Evolutionary conservation across 2,888 invertebrate species (phyloP).

Genomic region (Argyra leucocephala): DNA sequence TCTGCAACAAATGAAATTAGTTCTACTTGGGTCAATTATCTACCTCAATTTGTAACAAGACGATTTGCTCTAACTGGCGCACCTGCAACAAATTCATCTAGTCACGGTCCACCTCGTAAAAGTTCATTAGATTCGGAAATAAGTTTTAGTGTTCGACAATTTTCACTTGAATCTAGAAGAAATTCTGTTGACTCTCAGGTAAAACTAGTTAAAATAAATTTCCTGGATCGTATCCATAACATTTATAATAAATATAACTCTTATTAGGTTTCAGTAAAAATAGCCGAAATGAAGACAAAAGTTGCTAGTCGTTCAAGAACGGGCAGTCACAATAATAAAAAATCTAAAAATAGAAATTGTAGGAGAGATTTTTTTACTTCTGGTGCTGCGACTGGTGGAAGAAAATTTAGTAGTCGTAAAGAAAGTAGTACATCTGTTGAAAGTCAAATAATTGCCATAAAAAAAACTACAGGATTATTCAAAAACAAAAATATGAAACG

Average conservation of each 20-base stretch:
- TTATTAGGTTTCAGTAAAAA: constrained; percentile 56
- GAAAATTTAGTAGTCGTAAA: constrained; percentile 34
- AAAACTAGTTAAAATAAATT: background rate
- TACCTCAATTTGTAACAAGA: constrained; percentile 76
- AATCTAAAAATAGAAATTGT: constrained; percentile 34
- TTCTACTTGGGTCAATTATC: constrained; percentile 83
- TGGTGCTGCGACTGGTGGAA: constrained; percentile 30
- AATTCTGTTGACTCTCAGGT: constrained; percentile 83
- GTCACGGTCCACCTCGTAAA: constrained; percentile 52
- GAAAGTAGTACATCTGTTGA: constrained; percentile 75
- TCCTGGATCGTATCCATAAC: background rate
- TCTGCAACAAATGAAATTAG: constrained; percentile 75
- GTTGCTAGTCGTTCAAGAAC: constrained; percentile 48
- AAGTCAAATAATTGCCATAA: constrained; percentile 55
- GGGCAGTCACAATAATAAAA: constrained; percentile 28
- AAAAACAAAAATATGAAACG: constrained; percentile 36
- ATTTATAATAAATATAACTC: background rate
- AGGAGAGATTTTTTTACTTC: constrained; percentile 35
- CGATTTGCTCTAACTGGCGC: constrained; percentile 67
- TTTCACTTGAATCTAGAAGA: constrained; percentile 75
- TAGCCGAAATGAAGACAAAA: constrained; percentile 74
- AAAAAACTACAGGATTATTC: constrained; percentile 40
- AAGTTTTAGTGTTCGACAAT: constrained; percentile 69
- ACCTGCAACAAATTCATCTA: constrained; percentile 43
- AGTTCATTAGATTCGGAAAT: constrained; percentile 60